phyloP scores from a whole-genome alignment of 2,888 invertebrate genomes.

The Caenorhabditis sp. region DNA sequence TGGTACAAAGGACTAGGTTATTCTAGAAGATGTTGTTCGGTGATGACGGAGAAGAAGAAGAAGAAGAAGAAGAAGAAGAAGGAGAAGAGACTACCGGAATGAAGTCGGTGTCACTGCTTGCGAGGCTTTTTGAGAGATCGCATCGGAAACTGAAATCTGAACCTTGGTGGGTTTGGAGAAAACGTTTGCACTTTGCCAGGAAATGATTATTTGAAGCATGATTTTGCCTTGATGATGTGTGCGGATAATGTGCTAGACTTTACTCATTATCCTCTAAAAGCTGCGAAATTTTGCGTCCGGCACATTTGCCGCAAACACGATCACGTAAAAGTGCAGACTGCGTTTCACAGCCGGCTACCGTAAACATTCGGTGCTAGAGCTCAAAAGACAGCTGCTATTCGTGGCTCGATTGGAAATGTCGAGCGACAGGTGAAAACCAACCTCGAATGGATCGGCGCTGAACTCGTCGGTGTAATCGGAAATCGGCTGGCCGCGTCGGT shows the following conservation, averaged over 20 bases:
- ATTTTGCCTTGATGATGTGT: too few species aligned
- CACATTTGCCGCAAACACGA: too few species aligned
- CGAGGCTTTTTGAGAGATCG: constrained; percentile 40
- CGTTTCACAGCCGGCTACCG: too few species aligned
- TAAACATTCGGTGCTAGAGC: too few species aligned
- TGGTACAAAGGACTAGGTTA: constrained; percentile 17
- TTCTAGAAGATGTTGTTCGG: neutral
- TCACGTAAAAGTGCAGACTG: too few species aligned
- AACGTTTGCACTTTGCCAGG: too few species aligned
- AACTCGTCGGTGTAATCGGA: constrained; percentile 64
- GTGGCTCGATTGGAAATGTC: too few species aligned
- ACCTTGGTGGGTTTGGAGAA: neutral
- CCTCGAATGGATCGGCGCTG: constrained; percentile 66
- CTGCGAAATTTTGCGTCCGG: too few species aligned
- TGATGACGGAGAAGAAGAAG: neutral
- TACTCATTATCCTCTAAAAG: too few species aligned
- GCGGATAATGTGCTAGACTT: too few species aligned
- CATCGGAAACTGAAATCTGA: constrained; percentile 48
- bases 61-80: constrained; percentile 3
- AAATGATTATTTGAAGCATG: too few species aligned
- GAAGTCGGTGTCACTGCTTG: constrained; percentile 31
- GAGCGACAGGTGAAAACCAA: neutral
- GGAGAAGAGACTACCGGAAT: neutral
- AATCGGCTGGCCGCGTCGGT: constrained; percentile 62
- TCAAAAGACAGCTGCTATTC: too few species aligned